A percentile compares a stretch with the other conserved stretches of the same genome.
phyloP scores from a whole-genome alignment of 2,797 vertebrate species.

The Trachurus trachurus region DNA sequence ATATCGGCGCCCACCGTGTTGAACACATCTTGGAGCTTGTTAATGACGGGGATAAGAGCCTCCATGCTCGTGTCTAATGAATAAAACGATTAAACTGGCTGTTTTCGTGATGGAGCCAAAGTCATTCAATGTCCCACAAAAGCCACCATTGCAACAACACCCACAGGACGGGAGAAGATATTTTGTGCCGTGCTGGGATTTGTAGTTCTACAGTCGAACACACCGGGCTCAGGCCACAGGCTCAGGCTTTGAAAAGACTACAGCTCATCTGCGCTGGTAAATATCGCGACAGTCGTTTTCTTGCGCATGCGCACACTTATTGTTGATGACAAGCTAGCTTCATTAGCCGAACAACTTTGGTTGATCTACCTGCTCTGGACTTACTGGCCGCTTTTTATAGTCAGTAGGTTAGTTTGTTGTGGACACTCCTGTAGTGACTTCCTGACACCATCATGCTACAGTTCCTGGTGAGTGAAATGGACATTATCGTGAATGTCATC shows the following conservation, averaged over 20 bases:
- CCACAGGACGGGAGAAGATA: background rate
- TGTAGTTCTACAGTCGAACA: constrained; percentile 56
- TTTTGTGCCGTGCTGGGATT: constrained; percentile 34
- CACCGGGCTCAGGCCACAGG: fast-evolving
- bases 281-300: constrained; percentile 4
- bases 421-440: too few relatives aligned
- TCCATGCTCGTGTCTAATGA: constrained; percentile 86
- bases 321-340: constrained; percentile 39
- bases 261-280: fast-evolving
- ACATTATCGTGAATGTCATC: background rate
- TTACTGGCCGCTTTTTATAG: background rate
- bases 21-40: constrained; percentile 98
- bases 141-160: constrained; percentile 81
- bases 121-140: constrained; percentile 89
- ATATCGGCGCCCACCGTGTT: constrained; percentile 98
- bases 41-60: constrained; percentile 97
- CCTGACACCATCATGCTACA: constrained; percentile 79
- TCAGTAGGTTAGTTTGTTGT: background rate
- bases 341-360: background rate
- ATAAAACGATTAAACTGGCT: constrained; percentile 53
- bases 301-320: constrained; percentile 52
- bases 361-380: background rate
- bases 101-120: constrained; percentile 83
- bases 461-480: constrained; percentile 80
- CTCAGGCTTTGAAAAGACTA: constrained; percentile 29